These are phyloP conservation scores for Drosophila parthenogenetica DNA, from an alignment of 2,888 invertebrate species.

Conservation along the genomic window DNA sequence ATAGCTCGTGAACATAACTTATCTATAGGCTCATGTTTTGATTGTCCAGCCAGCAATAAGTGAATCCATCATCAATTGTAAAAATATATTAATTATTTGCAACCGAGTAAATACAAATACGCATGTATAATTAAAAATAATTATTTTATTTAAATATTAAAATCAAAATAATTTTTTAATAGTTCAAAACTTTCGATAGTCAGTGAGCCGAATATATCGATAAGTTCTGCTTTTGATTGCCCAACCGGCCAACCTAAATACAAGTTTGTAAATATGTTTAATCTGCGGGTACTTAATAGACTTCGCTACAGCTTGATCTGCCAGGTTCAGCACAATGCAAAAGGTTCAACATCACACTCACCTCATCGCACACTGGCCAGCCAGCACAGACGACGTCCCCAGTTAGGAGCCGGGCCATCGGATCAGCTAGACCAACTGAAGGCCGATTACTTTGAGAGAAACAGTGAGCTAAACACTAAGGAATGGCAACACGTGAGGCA, in stretches of 20 bases:
- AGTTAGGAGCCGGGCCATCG: conserved; percentile 37
- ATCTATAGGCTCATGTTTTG: too few species aligned
- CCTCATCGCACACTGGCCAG: conserved; percentile 46
- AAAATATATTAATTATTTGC: too few species aligned
- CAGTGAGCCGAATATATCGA: conserved; percentile 17
- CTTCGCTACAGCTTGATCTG: conserved; percentile 20
- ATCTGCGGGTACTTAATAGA: conserved; percentile 41
- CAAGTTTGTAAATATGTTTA: conserved; percentile 47
- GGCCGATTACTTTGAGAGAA: conserved; percentile 50
- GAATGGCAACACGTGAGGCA: conserved; percentile 78
- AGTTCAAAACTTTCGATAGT: conserved; percentile 11
- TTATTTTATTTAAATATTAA: too few species aligned
- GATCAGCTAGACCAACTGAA: conserved; percentile 72
- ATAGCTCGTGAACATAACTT: too few species aligned
- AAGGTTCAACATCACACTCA: not conserved
- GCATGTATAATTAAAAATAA: too few species aligned
- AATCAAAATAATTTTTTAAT: too few species aligned
- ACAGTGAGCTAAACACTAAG: conserved; percentile 39
- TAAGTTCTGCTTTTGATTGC: conserved; percentile 18
- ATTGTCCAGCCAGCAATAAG: too few species aligned
- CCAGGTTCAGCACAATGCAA: not conserved
- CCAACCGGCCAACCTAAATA: conserved; percentile 36
- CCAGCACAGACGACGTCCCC: conserved; percentile 65
- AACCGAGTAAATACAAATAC: too few species aligned
- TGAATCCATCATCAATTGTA: too few species aligned